Evolutionary conservation across 2,113 vertebrate genomes (phyloP).

Genomic region (Chaetops frenatus): DNA sequence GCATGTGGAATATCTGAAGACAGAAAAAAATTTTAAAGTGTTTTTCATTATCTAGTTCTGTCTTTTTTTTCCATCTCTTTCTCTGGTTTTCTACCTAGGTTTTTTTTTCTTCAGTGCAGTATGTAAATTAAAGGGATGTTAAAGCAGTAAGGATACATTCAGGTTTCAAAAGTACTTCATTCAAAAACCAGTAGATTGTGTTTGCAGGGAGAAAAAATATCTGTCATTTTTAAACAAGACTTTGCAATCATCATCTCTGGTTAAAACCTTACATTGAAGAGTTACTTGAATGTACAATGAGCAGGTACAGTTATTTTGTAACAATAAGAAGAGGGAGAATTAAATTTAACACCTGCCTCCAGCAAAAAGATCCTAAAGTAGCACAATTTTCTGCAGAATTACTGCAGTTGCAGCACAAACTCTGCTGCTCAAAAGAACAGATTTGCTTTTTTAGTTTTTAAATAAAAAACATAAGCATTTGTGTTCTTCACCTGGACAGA

Average conservation of each 20-base stretch:
- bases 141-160: neutral
- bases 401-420: neutral
- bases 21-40: accelerated
- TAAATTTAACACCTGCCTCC: neutral
- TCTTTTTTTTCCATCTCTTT: neutral
- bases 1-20: neutral
- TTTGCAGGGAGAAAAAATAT: neutral
- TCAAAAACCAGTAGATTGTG: neutral
- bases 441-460: neutral
- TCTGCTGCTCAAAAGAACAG: neutral
- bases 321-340: neutral
- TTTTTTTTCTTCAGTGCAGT: neutral
- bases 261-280: neutral
- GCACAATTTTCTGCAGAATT: neutral
- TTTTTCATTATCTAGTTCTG: neutral
- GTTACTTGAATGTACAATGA: neutral
- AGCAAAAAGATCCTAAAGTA: neutral
- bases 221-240: neutral
- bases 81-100: neutral
- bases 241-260: neutral
- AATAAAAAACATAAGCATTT: neutral
- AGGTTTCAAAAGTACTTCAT: neutral
- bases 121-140: neutral
- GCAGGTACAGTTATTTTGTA: neutral
- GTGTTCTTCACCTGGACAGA: neutral